These are phyloP conservation scores for Betta splendens DNA, from an alignment of 2,797 vertebrate genomes.

Conservation along the genomic window DNA sequence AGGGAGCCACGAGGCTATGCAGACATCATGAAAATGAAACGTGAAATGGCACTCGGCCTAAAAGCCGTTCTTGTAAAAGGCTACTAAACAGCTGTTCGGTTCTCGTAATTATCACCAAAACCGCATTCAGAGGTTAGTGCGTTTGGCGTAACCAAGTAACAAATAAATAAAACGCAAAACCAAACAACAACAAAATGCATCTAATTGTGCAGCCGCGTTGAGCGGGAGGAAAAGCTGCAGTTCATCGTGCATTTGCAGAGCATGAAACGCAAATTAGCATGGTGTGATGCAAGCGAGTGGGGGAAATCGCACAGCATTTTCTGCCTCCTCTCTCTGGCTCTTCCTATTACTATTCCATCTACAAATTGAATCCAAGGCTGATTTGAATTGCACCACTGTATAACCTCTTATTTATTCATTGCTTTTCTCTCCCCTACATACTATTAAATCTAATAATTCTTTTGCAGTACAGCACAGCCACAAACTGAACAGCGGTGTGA, in stretches of 20 bases:
- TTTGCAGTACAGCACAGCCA: conserved; percentile 50
- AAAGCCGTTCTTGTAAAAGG: conserved; percentile 45
- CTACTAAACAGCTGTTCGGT: conserved; percentile 53
- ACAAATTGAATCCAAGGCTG: conserved; percentile 81
- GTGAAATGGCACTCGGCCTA: conserved; percentile 43
- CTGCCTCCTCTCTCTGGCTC: conserved; percentile 68
- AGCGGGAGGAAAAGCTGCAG: conserved; percentile 42
- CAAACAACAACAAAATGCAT: conserved; percentile 19
- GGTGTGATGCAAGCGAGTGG: conserved; percentile 65
- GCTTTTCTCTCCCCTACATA: conserved; percentile 74
- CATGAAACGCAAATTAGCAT: conserved; percentile 78
- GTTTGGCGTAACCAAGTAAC: conserved; percentile 51
- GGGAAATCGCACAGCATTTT: conserved; percentile 73
- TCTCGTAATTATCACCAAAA: conserved; percentile 39
- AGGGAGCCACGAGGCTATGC: conserved; percentile 67
- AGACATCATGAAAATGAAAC: conserved; percentile 65
- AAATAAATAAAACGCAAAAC: conserved; percentile 25
- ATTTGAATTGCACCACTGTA: conserved; percentile 82
- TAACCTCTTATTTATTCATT: conserved; percentile 85
- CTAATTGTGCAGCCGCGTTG: conserved; percentile 36
- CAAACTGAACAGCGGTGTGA: conserved; percentile 55
- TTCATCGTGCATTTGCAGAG: conserved; percentile 65
- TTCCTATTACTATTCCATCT: conserved; percentile 74
- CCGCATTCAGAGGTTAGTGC: conserved; percentile 24
- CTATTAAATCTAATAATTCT: conserved; percentile 82